Base-by-base conservation (phyloP, 2,888 invertebrate species). In the Lasioglossum leucozonium region DNA sequence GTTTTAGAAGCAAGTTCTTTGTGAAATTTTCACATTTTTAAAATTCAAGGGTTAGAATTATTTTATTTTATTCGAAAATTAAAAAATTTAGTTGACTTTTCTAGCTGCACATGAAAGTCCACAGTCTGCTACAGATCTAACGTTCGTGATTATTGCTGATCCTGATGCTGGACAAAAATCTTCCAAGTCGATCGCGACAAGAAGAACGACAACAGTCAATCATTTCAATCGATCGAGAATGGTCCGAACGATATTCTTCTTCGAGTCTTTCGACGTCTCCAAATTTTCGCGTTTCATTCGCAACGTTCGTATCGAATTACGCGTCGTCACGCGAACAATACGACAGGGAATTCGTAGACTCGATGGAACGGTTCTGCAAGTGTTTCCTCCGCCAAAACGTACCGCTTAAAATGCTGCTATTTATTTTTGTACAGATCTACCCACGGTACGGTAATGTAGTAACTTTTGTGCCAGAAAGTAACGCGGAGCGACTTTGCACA, bases 371-470 rank as follows among this genome's bases (percentile, higher is more conserved):
- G 30, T 30, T n/a, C 26, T 16, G 5, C 16, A 6, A 30, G 6
- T 2, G 62, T 62, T 62, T 62, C 30, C 62, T 16, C 71, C 71
- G 78, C 76, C 76, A 77, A 79, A 72, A 65, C 51, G 30, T 62
- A 72, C 86, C 91, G 92, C 92, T 93, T 40, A 86, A 92, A 91
- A 92, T 93, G 91, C 91, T 92, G 91, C 91, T 91, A 93, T 93
- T 94, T 94, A 94, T 94, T 94, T 94, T 94, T 94, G 92, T 94
- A 94, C 93, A 94, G 93, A 94, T 93, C 92, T 94, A 93, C 91
- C 86, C 1, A 62, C 62, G 86, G 65, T 86, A 75, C 69, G 89
- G 86, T 88, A 90, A 92, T 93, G n/a, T 88, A 90, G 90, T 92
- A 91, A 93, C 91, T 92, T 92, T 91, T 92, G 93, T 93, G 94